Evolutionary conservation across 2,888 invertebrate genomes (phyloP).

Genomic region (Eupithecia tripunctaria): DNA sequence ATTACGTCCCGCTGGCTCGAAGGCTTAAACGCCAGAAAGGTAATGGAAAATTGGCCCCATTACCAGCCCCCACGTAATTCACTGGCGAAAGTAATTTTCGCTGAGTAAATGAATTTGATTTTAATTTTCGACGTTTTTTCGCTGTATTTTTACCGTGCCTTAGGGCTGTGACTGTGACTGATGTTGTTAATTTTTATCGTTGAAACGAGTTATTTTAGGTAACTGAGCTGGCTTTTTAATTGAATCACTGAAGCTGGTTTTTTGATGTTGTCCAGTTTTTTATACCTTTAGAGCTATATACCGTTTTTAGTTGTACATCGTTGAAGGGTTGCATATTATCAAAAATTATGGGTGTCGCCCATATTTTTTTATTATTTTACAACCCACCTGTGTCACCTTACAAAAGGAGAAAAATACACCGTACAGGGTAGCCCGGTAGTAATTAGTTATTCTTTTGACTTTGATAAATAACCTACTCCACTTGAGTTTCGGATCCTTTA

Average conservation of each 20-base stretch:
- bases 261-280: neutral
- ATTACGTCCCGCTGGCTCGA: neutral
- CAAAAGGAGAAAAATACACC: no score
- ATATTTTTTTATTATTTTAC: no score
- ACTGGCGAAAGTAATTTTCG: constrained; percentile 22
- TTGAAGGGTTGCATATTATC: no score
- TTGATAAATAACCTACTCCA: no score
- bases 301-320: no score
- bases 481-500: no score
- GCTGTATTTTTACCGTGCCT: neutral
- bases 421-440: no score
- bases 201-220: neutral
- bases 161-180: neutral
- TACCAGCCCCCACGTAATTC: constrained; percentile 20
- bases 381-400: no score
- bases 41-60: constrained; percentile 25
- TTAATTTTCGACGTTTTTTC: constrained; percentile 19
- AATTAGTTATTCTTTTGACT: no score
- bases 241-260: neutral
- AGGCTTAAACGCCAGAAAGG: neutral
- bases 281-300: neutral
- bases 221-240: neutral
- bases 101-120: constrained; percentile 26
- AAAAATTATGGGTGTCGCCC: no score
- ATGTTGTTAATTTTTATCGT: neutral